phyloP scores from a whole-genome alignment of 2,113 vertebrate genomes.

The Pao palembangensis region DNA sequence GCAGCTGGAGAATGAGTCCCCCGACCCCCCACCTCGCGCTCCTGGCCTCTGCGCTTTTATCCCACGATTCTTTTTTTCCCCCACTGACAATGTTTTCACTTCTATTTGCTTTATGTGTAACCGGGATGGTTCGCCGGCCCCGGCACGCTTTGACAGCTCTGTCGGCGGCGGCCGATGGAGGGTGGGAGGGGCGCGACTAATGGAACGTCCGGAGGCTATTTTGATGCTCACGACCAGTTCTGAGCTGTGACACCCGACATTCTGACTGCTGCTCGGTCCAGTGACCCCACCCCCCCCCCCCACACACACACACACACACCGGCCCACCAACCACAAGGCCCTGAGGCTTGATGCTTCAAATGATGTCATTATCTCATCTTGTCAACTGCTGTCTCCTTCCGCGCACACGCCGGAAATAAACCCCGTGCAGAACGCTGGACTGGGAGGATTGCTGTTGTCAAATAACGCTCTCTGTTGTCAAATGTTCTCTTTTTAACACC shows the following conservation, averaged over 20 bases:
- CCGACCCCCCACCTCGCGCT: slow-evolving; percentile 18
- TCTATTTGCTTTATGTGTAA: slow-evolving; percentile 65
- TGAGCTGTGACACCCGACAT: not conserved
- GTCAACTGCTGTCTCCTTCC: slow-evolving; percentile 28
- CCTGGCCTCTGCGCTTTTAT: slow-evolving; percentile 54
- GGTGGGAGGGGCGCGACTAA: slow-evolving; percentile 25
- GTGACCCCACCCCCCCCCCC: slow-evolving; percentile 23
- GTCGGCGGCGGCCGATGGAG: slow-evolving; percentile 50
- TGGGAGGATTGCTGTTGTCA: slow-evolving; percentile 30
- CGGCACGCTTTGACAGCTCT: slow-evolving; percentile 49
- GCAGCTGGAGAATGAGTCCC: slow-evolving; percentile 65
- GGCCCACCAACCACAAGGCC: no score
- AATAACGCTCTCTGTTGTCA: slow-evolving; percentile 43
- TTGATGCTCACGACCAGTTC: slow-evolving; percentile 30
- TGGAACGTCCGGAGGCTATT: slow-evolving; percentile 41
- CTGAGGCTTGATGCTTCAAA: slow-evolving; percentile 21
- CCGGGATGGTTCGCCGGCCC: slow-evolving; percentile 30
- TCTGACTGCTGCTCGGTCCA: slow-evolving; percentile 6
- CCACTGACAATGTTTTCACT: slow-evolving; percentile 67
- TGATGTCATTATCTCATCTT: slow-evolving; percentile 30
- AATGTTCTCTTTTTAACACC: slow-evolving; percentile 11
- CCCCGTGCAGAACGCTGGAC: slow-evolving; percentile 2
- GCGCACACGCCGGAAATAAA: slow-evolving; percentile 32
- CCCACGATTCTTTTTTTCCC: slow-evolving; percentile 53
- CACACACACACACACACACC: no score